These are phyloP conservation scores for Catajapyx aquilonaris DNA, from an alignment of 1,140 invertebrate species.

Conservation along the genomic window DNA sequence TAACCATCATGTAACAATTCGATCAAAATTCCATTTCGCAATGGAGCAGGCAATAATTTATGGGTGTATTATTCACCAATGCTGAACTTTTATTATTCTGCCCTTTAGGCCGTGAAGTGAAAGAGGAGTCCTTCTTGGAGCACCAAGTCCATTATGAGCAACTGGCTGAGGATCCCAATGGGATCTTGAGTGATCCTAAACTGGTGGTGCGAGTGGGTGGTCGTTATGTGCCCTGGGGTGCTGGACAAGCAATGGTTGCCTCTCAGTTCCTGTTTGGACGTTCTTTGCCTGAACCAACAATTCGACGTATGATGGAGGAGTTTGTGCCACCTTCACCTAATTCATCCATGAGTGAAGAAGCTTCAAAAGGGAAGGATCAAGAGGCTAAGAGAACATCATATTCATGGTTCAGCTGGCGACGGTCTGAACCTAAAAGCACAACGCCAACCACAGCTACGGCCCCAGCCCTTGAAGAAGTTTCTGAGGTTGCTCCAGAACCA, in stretches of 20 bases:
- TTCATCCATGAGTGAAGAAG: not conserved
- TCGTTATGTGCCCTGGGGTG: conserved; percentile 73
- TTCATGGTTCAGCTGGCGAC: too few species aligned
- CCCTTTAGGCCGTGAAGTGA: conserved; percentile 28
- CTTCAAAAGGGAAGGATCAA: not conserved
- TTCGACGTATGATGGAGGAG: conserved; percentile 2
- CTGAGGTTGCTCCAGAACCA: too few species aligned
- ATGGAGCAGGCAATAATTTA: too few species aligned
- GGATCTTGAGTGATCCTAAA: conserved; percentile 56
- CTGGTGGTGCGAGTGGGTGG: conserved; percentile 70
- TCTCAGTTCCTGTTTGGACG: conserved; percentile 63
- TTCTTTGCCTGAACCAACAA: conserved; percentile 40
- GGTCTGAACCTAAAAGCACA: too few species aligned
- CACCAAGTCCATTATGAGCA: conserved; percentile 61
- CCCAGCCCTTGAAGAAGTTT: too few species aligned
- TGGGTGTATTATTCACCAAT: not conserved
- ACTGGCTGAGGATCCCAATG: conserved; percentile 51
- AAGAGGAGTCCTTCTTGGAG: conserved; percentile 48
- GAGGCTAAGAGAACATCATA: too few species aligned
- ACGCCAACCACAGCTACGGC: too few species aligned
- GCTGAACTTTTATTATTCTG: conserved; percentile 10
- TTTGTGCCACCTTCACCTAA: conserved; percentile 3
- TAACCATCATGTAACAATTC: too few species aligned
- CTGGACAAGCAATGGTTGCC: conserved; percentile 68
- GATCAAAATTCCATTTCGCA: too few species aligned